Conservation (phyloP, 2,113 vertebrate species). For the Tenrec ecaudatus region DNA sequence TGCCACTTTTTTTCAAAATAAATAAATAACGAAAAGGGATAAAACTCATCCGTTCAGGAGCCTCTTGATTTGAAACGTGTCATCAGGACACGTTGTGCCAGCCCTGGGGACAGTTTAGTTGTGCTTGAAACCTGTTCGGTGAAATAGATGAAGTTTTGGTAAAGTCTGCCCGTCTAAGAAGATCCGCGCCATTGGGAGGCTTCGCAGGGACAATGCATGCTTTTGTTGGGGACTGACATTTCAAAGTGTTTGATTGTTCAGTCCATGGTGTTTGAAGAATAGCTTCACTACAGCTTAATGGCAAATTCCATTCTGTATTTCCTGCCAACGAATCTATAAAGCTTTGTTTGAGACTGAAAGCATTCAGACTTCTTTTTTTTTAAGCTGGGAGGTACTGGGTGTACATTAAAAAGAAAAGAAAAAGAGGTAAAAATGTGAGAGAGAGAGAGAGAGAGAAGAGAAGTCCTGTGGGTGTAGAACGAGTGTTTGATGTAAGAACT, state of each 20-base stretch:
- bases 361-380: conserved; percentile 44
- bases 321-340: conserved; percentile 80
- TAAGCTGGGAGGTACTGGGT: conserved; percentile 47
- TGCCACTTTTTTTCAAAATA: neutral
- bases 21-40: neutral
- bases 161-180: conserved; percentile 51
- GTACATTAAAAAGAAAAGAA: conserved; percentile 64
- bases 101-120: conserved; percentile 6
- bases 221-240: conserved; percentile 73
- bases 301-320: conserved; percentile 78
- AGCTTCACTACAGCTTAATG: conserved; percentile 73
- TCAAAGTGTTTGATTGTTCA: conserved; percentile 75
- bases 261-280: conserved; percentile 69
- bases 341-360: conserved; percentile 74
- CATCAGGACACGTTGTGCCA: neutral
- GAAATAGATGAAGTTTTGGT: conserved; percentile 35
- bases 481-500: conserved; percentile 65
- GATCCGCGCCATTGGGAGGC: neutral
- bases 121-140: neutral
- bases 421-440: no score
- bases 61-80: conserved; percentile 27
- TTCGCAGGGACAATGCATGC: conserved; percentile 55
- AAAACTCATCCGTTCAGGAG: conserved; percentile 24
- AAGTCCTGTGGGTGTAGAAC: conserved; percentile 13
- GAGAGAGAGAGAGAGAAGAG: neutral